Conservation (phyloP, 1,140 invertebrate species). For the Drosophila ogumai region DNA sequence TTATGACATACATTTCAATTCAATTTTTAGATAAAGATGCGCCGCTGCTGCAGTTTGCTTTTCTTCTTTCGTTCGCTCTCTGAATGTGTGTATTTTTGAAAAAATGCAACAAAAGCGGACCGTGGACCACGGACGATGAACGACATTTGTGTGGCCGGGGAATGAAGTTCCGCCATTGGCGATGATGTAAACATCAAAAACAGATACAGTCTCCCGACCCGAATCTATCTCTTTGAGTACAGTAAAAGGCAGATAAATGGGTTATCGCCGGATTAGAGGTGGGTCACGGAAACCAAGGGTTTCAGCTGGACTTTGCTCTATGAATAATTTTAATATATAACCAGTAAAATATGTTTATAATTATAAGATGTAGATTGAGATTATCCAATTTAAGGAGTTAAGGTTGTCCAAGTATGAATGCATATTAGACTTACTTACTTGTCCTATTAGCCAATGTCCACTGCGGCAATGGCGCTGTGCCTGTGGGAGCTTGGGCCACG, state of each 20-base stretch:
- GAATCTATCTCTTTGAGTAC: constrained; percentile 44
- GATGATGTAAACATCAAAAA: constrained; percentile 76
- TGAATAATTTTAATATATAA: background rate
- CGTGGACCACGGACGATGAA: constrained; percentile 42
- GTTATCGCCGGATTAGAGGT: background rate
- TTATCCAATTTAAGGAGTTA: background rate
- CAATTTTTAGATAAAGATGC: constrained; percentile 77
- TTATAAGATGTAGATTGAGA: background rate
- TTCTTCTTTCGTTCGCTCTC: constrained; percentile 40
- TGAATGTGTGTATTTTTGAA: constrained; percentile 62
- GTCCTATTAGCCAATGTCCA: constrained; percentile 14
- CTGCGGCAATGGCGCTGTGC: constrained; percentile 33
- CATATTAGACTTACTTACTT: background rate
- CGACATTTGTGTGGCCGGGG: constrained; percentile 57
- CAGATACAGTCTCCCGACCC: constrained; percentile 50
- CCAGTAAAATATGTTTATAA: background rate
- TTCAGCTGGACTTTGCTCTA: background rate
- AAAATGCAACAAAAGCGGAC: constrained; percentile 75
- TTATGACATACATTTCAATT: constrained; percentile 79
- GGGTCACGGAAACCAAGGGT: background rate
- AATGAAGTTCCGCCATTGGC: constrained; percentile 66
- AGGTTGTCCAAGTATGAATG: background rate
- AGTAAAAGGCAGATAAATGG: constrained; percentile 25
- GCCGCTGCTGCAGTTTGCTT: constrained; percentile 50
- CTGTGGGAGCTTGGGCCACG: constrained; percentile 37